Evolutionary conservation across 2,888 invertebrate species (phyloP).

Genomic region (Aproaerema taeniolella): DNA sequence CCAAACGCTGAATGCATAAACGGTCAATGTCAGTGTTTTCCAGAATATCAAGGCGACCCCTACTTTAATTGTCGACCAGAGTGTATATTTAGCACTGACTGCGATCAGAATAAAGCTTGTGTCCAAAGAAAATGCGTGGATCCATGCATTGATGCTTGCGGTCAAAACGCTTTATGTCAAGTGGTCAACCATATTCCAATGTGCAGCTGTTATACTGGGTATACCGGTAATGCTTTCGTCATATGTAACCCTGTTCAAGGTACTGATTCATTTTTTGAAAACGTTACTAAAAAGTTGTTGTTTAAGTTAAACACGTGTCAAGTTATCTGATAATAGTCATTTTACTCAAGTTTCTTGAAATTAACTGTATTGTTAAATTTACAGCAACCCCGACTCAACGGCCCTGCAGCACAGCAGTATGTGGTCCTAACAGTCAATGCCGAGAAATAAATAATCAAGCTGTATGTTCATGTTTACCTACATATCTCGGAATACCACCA

Average conservation of each 20-base stretch:
- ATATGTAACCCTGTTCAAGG: constrained; percentile 74
- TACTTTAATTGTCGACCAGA: constrained; percentile 86
- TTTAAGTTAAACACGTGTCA: no score
- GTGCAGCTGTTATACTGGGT: constrained; percentile 81
- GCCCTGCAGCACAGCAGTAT: constrained; percentile 84
- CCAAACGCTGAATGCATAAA: constrained; percentile 80
- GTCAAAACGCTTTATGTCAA: constrained; percentile 76
- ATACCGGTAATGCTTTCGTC: constrained; percentile 77
- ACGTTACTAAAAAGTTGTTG: no score
- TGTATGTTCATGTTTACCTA: constrained; percentile 84
- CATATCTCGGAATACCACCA: constrained; percentile 83
- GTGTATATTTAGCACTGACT: constrained; percentile 86
- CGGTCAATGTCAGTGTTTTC: constrained; percentile 83
- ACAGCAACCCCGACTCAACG: constrained; percentile 48
- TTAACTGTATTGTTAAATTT: background rate
- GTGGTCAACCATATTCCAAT: constrained; percentile 83
- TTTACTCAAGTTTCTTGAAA: no score
- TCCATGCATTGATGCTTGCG: constrained; percentile 85
- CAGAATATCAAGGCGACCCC: constrained; percentile 86
- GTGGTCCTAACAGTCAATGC: constrained; percentile 85
- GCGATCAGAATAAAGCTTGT: constrained; percentile 82
- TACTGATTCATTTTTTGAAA: no score
- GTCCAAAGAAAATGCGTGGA: constrained; percentile 85
- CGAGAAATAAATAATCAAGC: constrained; percentile 80
- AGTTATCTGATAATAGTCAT: no score